phyloP scores from a whole-genome alignment of 2,888 invertebrate species.

The Agonopterix alstromeriana region DNA sequence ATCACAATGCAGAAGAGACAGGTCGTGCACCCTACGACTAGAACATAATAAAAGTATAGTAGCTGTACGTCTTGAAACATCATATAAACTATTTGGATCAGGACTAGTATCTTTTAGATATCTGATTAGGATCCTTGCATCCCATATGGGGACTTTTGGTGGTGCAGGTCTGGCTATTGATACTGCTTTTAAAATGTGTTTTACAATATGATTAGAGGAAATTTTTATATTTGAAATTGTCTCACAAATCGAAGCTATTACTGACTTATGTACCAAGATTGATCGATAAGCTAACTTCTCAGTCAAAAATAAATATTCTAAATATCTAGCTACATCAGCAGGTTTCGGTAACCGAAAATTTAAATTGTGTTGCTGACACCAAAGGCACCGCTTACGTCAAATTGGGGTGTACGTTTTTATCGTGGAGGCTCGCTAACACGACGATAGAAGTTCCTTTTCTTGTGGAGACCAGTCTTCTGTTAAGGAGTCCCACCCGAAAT shows the following conservation, averaged over 20 bases:
- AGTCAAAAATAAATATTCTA: conserved; percentile 8
- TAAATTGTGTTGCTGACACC: conserved; percentile 5
- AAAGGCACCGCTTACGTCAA: conserved; percentile 7
- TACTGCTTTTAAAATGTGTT: too few species aligned
- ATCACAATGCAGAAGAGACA: conserved; percentile 11
- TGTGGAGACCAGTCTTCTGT: conserved; percentile 6
- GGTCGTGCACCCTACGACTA: conserved; percentile 15
- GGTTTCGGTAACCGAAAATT: conserved; percentile 5
- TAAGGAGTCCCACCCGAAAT: conserved; percentile 11
- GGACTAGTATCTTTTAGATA: conserved; percentile 3
- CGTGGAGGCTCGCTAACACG: conserved; percentile 11
- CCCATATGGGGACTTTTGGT: conserved; percentile 11
- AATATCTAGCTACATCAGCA: conserved; percentile 10
- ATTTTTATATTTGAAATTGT: conserved; percentile 8
- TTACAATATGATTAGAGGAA: conserved; percentile 8
- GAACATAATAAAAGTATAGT: conserved; percentile 11
- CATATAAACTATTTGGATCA: conserved; percentile 6
- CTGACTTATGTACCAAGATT: conserved; percentile 18
- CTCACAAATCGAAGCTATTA: conserved; percentile 13
- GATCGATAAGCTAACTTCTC: conserved; percentile 13
- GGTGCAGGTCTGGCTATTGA: conserved; percentile 4
- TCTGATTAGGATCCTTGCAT: conserved; percentile 7
- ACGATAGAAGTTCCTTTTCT: conserved; percentile 8
- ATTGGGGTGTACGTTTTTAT: conserved; percentile 9
- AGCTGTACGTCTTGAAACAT: conserved; percentile 9